These are phyloP conservation scores for Gavia stellata DNA, from an alignment of 2,113 vertebrate genomes.

Conservation along the genomic window DNA sequence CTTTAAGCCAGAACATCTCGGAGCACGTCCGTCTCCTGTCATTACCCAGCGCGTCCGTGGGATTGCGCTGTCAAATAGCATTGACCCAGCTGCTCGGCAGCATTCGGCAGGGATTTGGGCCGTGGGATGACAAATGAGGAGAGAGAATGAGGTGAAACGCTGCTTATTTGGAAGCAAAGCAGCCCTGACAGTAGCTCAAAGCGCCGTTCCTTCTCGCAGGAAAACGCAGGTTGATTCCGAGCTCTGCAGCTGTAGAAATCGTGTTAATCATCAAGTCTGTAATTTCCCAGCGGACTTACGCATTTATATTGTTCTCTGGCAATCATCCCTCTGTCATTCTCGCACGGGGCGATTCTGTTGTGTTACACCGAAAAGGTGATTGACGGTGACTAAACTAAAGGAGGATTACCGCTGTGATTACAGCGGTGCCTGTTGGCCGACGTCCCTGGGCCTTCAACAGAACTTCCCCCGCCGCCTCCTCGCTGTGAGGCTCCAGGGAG, in stretches of 20 bases:
- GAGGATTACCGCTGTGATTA: accelerated
- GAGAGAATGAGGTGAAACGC: neutral
- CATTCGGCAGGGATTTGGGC: neutral
- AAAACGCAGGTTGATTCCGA: accelerated
- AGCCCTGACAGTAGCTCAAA: neutral
- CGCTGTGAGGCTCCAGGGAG: too few relatives aligned
- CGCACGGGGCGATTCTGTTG: accelerated
- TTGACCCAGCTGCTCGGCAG: neutral
- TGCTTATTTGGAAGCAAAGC: neutral
- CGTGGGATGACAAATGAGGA: neutral
- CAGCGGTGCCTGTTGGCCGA: accelerated
- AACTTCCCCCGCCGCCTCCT: too few relatives aligned
- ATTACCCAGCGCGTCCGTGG: accelerated
- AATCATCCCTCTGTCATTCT: neutral
- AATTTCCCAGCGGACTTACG: accelerated
- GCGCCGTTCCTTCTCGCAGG: accelerated
- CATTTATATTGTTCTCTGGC: neutral
- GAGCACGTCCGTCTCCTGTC: neutral
- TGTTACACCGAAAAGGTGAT: accelerated
- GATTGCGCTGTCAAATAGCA: accelerated
- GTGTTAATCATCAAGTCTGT: accelerated
- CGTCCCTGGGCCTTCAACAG: accelerated
- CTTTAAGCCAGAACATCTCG: neutral
- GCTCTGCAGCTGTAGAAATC: neutral
- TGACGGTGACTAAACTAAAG: too few relatives aligned